A percentile compares a stretch with the other conserved stretches of the same genome.
Conservation (phyloP, 2,888 invertebrate species). For the Xestia ashworthii region DNA sequence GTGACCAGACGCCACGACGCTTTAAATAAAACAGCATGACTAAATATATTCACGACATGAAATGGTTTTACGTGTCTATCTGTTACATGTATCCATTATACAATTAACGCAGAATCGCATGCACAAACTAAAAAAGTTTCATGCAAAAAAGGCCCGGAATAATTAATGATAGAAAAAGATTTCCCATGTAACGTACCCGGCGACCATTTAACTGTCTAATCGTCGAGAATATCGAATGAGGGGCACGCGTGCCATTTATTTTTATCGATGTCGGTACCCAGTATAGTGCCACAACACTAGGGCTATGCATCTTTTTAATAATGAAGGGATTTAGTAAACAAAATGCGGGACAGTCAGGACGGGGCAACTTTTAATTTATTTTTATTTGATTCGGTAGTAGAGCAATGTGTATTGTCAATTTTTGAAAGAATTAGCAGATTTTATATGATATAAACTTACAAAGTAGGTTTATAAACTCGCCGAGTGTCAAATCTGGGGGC, state of each 20-base stretch:
- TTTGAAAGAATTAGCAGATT: constrained; percentile 12
- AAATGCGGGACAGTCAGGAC: constrained; percentile 72
- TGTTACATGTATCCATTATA: constrained; percentile 64
- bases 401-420: constrained; percentile 19
- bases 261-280: constrained; percentile 75
- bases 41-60: constrained; percentile 29
- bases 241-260: constrained; percentile 65
- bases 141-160: constrained; percentile 70
- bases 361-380: constrained; percentile 62
- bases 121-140: constrained; percentile 61
- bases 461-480: neutral
- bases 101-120: constrained; percentile 67
- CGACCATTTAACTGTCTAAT: constrained; percentile 71
- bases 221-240: constrained; percentile 73
- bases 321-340: constrained; percentile 87
- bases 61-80: constrained; percentile 22
- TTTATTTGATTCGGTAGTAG: constrained; percentile 58
- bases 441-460: constrained; percentile 16
- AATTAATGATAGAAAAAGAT: constrained; percentile 81
- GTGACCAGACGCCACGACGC: neutral
- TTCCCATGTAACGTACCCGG: constrained; percentile 75
- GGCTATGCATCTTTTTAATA: constrained; percentile 86
- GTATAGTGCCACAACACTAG: constrained; percentile 76
- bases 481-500: neutral
- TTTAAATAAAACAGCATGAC: neutral